phyloP scores from a whole-genome alignment of 2,113 vertebrate species.

The Cyprinodon variegatus region DNA sequence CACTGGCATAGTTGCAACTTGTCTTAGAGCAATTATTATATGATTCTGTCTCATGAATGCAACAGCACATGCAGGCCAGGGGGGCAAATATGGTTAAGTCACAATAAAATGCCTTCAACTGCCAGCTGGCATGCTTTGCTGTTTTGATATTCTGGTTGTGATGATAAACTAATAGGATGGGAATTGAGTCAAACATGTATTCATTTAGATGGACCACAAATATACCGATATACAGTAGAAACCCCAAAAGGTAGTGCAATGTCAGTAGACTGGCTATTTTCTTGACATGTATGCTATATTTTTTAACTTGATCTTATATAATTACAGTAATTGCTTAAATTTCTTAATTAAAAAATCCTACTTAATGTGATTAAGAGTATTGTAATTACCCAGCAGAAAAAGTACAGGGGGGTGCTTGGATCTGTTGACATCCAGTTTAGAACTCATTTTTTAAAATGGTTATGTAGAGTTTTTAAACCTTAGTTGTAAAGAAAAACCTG shows the following conservation, averaged over 20 bases:
- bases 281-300: not conserved
- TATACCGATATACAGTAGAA: not conserved
- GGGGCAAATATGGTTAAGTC: conserved; percentile 30
- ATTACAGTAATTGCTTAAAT: not conserved
- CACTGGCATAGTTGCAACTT: conserved; percentile 32
- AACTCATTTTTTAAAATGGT: not conserved
- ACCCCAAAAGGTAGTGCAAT: not conserved
- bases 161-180: conserved; percentile 23
- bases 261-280: not conserved
- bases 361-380: not conserved
- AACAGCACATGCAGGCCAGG: conserved; percentile 16
- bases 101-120: conserved; percentile 11
- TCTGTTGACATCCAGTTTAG: not conserved
- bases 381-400: not conserved
- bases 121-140: not conserved
- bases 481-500: not conserved
- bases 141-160: conserved; percentile 22
- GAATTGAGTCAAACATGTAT: conserved; percentile 9
- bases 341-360: not conserved
- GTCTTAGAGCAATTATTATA: conserved; percentile 41
- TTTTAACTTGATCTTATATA: not conserved
- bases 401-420: not conserved
- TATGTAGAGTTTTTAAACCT: conserved; percentile 5
- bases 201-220: not conserved
- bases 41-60: conserved; percentile 40